Conservation (phyloP, 2,888 invertebrate genomes). For the Homarus gammarus region DNA sequence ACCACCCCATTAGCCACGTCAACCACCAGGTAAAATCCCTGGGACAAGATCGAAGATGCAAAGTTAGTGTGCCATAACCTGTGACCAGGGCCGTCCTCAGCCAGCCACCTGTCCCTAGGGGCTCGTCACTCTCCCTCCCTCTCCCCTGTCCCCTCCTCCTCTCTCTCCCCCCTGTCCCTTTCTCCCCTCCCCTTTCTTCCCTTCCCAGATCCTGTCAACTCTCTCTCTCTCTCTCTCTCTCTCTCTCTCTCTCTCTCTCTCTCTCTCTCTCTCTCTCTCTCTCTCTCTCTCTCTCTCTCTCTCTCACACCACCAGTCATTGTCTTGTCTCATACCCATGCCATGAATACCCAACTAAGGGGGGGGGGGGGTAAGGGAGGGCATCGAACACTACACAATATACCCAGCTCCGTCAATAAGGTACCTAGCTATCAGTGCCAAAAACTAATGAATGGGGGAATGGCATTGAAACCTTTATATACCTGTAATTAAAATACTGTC, state of each 20-base stretch:
- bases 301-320: no score
- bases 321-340: no score
- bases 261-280: not conserved
- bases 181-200: not conserved
- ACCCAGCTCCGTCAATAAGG: no score
- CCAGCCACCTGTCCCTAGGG: not conserved
- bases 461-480: no score
- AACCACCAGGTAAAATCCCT: not conserved
- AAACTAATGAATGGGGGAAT: no score
- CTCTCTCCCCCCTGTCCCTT: constrained; percentile 31
- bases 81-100: not conserved
- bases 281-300: not conserved
- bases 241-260: not conserved
- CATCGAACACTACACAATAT: no score
- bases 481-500: no score
- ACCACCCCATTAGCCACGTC: not conserved
- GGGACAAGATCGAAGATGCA: constrained; percentile 12
- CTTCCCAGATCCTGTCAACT: constrained; percentile 11
- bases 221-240: not conserved
- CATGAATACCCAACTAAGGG: no score
- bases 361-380: no score
- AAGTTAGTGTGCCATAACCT: constrained; percentile 17
- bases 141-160: constrained; percentile 31
- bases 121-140: not conserved
- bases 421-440: no score